Percentiles rank a stretch among this genome's conserved stretches.
Evolutionary conservation across 2,888 invertebrate genomes (phyloP).

Genomic region (Monochamus alternatus): DNA sequence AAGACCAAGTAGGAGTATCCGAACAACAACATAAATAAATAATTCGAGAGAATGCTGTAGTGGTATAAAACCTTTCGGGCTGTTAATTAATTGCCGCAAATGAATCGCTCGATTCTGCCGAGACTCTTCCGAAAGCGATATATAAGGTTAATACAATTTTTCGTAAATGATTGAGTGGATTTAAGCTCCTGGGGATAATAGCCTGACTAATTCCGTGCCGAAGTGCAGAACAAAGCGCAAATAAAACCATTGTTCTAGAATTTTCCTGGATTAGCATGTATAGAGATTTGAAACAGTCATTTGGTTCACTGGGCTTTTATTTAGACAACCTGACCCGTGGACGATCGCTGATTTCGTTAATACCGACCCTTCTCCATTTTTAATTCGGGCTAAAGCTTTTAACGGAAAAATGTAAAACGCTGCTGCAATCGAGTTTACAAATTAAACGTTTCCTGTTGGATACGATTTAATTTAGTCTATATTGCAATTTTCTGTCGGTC

Average conservation of each 20-base stretch:
- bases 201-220: slow-evolving; percentile 59
- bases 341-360: slow-evolving; percentile 52
- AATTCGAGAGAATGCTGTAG: neutral
- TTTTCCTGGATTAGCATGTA: slow-evolving; percentile 65
- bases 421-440: neutral
- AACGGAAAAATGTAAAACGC: neutral
- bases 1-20: no score
- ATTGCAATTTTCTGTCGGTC: no score
- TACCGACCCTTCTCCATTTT: slow-evolving; percentile 32
- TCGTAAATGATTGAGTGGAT: slow-evolving; percentile 61
- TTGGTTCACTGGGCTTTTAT: slow-evolving; percentile 58
- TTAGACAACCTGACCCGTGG: slow-evolving; percentile 54
- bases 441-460: neutral
- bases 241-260: slow-evolving; percentile 66
- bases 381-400: slow-evolving; percentile 31
- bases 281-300: slow-evolving; percentile 63
- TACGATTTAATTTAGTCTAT: no score
- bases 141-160: slow-evolving; percentile 49
- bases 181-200: slow-evolving; percentile 61
- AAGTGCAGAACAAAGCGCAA: slow-evolving; percentile 60
- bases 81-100: slow-evolving; percentile 7
- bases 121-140: slow-evolving; percentile 6
- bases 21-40: no score
- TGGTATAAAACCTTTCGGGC: neutral
- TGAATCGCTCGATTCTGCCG: neutral